Evolutionary conservation across 2,113 vertebrate genomes (phyloP).

Genomic region (Isurus oxyrinchus): DNA sequence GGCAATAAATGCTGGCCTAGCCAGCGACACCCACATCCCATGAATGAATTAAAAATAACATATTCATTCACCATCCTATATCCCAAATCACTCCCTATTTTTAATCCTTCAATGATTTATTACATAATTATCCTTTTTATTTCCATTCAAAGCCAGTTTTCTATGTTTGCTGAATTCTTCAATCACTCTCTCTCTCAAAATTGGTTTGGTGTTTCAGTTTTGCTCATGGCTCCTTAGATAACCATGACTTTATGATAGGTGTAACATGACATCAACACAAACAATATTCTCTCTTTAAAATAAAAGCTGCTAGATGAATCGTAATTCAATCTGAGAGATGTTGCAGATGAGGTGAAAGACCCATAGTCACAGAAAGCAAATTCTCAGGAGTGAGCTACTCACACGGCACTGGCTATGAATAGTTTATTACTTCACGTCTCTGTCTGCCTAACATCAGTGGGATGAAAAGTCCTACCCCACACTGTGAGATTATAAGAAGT

Average conservation of each 20-base stretch:
- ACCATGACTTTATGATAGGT: not conserved
- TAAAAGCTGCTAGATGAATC: not conserved
- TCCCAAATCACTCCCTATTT: not conserved
- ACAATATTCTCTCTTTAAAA: not conserved
- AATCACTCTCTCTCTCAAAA: not conserved
- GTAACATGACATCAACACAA: not conserved
- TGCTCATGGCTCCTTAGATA: not conserved
- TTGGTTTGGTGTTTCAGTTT: not conserved
- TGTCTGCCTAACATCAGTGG: not conserved
- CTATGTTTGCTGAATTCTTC: not conserved
- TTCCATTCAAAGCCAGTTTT: not conserved
- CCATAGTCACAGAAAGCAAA: not conserved
- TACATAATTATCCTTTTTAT: not conserved
- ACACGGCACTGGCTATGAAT: not conserved
- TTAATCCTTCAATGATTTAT: not conserved
- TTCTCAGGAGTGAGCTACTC: slow-evolving; percentile 20
- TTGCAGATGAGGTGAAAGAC: not conserved
- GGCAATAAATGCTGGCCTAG: too few relatives aligned
- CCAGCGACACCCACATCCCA: too few relatives aligned
- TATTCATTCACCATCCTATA: not conserved
- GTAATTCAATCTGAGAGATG: not conserved
- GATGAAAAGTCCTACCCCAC: slow-evolving; percentile 31
- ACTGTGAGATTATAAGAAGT: slow-evolving; percentile 21
- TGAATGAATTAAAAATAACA: too few relatives aligned
- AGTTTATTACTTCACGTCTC: slow-evolving; percentile 15